phyloP scores from a whole-genome alignment of 2,113 vertebrate species.

The Mandrillus leucophaeus region DNA sequence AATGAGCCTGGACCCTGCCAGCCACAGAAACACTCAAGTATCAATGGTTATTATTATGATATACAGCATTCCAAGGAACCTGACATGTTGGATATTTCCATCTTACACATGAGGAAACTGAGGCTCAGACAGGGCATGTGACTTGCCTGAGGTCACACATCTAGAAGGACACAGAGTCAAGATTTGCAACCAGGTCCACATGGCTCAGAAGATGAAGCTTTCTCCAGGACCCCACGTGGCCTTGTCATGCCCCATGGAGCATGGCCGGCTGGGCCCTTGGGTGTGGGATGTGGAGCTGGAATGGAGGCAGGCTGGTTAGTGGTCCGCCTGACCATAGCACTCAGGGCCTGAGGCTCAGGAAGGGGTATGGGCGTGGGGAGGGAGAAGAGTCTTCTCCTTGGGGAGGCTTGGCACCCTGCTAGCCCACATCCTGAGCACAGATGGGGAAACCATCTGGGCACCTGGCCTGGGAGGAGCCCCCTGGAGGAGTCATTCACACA shows the following conservation, averaged over 20 bases:
- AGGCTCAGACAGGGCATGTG: neutral
- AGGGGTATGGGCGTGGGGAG: neutral
- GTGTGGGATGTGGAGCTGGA: neutral
- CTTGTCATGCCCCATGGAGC: too few relatives aligned
- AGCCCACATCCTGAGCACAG: neutral
- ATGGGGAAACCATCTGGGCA: neutral
- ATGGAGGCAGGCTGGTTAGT: neutral
- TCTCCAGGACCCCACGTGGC: neutral
- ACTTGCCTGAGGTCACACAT: neutral
- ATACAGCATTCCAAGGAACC: neutral
- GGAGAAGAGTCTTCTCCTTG: neutral
- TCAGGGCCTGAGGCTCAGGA: neutral
- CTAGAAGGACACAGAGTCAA: neutral
- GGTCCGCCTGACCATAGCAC: neutral
- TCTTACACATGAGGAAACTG: neutral
- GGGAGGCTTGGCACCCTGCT: neutral
- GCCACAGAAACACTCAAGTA: neutral
- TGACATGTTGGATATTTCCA: neutral
- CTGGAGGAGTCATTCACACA: conserved; percentile 78
- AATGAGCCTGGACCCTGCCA: too few relatives aligned
- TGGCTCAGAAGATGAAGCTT: neutral
- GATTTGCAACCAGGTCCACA: neutral
- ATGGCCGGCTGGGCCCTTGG: too few relatives aligned
- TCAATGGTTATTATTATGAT: neutral
- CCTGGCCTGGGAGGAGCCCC: conserved; percentile 74